Evolutionary conservation across 2,888 invertebrate species (phyloP), one percentile per base, ranked within the genome.

Genomic region (Cenopis cana): DNA sequence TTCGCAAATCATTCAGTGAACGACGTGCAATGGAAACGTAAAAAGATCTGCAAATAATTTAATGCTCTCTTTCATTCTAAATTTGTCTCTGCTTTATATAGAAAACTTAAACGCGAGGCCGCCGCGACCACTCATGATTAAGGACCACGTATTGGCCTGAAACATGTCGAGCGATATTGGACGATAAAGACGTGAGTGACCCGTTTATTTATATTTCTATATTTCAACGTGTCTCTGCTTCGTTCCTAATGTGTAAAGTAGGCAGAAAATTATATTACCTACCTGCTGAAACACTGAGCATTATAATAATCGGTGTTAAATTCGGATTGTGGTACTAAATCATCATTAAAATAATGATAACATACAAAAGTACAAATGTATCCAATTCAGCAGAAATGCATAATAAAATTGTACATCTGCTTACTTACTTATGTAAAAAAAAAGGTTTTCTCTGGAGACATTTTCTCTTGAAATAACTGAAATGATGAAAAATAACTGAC

Each of bases 1-100:
- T 66, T 60, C 65, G 66, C 60, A 70, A 64, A 59, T 70, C 69
- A 70, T 61, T 65, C 52, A 9, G 59, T 46, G 46, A 64, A 62
- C 61, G 54, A 33, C n/a, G 57, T 52, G 41, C 36, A 57, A 52
- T 38, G 52, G 11, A 52, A 69, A 8, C 10, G 24, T 56, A 17
- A 52, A 64, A 57, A 38, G 54, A 50, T 56, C 18, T 50, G 56
- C 50, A 18, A n/a, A n/a, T 50, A 56, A 55, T 29, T 24, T 36
- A 62, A 56, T 46, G 41, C 41, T 59, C 57, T 33, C 20, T 64
- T 17, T 14, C 20, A 29, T 18, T 17, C 18, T 38, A 38, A 57
- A 66, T 46, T n/a, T n/a, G n/a, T n/a, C n/a, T n/a, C n/a, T n/a
- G n/a, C n/a, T n/a, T n/a, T n/a, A n/a, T n/a, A n/a, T n/a, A n/a